Conservation (phyloP, 2,797 vertebrate species). For the Poecilia gillii region DNA sequence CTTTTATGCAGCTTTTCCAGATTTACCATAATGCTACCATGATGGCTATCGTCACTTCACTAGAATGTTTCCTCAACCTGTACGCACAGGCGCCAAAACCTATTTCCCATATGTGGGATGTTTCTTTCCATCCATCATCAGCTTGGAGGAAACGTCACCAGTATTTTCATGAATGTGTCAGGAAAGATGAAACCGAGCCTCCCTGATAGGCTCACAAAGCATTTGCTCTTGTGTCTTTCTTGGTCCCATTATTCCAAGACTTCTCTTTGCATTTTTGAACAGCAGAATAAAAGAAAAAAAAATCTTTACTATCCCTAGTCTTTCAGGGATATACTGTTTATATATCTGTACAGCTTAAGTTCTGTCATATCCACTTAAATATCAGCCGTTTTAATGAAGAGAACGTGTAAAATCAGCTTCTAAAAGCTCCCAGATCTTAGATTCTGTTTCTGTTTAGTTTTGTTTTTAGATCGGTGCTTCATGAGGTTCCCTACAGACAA, state of each 20-base stretch:
- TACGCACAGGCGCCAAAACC: neutral
- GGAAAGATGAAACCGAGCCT: neutral
- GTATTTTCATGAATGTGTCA: neutral
- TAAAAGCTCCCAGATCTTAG: neutral
- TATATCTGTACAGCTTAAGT: neutral
- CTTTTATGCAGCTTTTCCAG: neutral
- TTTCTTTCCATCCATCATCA: neutral
- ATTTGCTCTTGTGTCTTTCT: neutral
- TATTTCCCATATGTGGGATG: neutral
- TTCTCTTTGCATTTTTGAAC: neutral
- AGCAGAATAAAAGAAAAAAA: neutral
- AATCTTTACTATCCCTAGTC: neutral
- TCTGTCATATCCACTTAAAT: neutral
- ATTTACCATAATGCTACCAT: neutral
- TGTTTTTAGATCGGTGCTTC: neutral
- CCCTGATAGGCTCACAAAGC: neutral
- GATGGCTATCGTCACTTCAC: neutral
- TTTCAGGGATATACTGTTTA: neutral
- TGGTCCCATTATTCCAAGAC: neutral
- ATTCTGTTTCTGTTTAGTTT: neutral
- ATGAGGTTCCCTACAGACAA: neutral
- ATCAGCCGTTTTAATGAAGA: neutral
- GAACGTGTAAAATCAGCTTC: neutral
- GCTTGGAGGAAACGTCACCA: neutral
- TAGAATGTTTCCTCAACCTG: neutral